These are phyloP conservation scores for Eudorcas thomsonii DNA, from an alignment of 2,113 vertebrate species.

Conservation along the genomic window DNA sequence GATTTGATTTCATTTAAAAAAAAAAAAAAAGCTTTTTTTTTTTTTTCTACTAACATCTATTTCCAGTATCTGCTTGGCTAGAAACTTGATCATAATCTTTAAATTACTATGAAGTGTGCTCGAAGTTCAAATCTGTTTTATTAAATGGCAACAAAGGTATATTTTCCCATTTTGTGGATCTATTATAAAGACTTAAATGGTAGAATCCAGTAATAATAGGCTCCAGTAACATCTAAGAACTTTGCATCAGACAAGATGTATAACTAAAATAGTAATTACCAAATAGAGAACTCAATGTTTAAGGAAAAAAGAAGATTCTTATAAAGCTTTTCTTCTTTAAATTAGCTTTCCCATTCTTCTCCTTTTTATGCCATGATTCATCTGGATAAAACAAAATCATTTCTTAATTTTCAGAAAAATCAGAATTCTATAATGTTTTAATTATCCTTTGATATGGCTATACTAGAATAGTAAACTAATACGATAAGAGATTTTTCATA, in stretches of 20 bases:
- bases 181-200: slow-evolving; percentile 38
- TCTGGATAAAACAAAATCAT: neutral
- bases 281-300: neutral
- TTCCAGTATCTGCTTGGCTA: neutral
- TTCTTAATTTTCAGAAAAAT: slow-evolving; percentile 40
- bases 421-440: slow-evolving; percentile 16
- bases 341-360: neutral
- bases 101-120: neutral
- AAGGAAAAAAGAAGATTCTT: neutral
- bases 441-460: neutral
- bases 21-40: neutral
- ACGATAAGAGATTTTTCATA: neutral
- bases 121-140: neutral
- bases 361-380: neutral
- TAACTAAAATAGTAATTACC: slow-evolving; percentile 37
- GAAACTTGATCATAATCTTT: slow-evolving; percentile 40
- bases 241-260: neutral
- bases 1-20: neutral
- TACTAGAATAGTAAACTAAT: neutral
- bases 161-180: slow-evolving; percentile 31
- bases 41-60: neutral
- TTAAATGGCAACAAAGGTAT: slow-evolving; percentile 41
- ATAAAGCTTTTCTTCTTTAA: neutral
- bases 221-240: slow-evolving; percentile 33
- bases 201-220: slow-evolving; percentile 40